Evolutionary conservation across 2,888 invertebrate genomes (phyloP).

Genomic region (Drosophila longiperda): DNA sequence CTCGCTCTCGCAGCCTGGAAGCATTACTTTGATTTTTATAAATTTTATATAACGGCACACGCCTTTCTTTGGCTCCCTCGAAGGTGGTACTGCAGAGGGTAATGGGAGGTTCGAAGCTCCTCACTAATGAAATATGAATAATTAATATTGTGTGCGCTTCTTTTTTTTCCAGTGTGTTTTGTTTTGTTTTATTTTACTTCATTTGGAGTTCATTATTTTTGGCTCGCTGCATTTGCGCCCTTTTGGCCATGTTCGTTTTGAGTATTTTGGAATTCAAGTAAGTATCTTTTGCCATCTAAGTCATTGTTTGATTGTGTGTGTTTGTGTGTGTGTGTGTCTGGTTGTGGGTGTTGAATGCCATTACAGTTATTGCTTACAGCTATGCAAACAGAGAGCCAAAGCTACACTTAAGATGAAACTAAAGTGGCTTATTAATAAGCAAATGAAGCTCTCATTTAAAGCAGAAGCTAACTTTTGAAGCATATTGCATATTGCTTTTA

Average conservation of each 20-base stretch:
- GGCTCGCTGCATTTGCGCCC: slow-evolving; percentile 55
- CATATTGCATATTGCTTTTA: background rate
- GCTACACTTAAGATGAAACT: slow-evolving; percentile 22
- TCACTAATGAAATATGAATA: slow-evolving; percentile 80
- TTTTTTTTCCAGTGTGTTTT: slow-evolving; percentile 46
- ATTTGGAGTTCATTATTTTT: slow-evolving; percentile 78
- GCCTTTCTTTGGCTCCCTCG: slow-evolving; percentile 47
- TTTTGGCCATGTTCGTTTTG: slow-evolving; percentile 3
- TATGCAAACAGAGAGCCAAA: slow-evolving; percentile 3
- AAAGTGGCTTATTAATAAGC: slow-evolving; percentile 38
- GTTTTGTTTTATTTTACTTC: slow-evolving; percentile 60
- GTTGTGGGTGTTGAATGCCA: background rate
- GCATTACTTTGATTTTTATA: slow-evolving; percentile 76
- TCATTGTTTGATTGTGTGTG: slow-evolving; percentile 24
- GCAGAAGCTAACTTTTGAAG: background rate
- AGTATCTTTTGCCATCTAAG: slow-evolving; percentile 17
- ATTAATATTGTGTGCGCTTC: slow-evolving; percentile 73
- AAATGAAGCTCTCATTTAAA: slow-evolving; percentile 8
- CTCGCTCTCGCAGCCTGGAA: slow-evolving; percentile 8
- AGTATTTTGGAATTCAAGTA: slow-evolving; percentile 18
- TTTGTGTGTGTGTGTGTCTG: no score
- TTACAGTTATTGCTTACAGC: slow-evolving; percentile 5
- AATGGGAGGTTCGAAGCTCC: slow-evolving; percentile 32
- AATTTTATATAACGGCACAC: slow-evolving; percentile 67
- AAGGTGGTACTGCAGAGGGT: slow-evolving; percentile 4